A percentile compares a stretch with the other conserved stretches of the same genome.
Evolutionary conservation across 1,140 invertebrate species (phyloP).

Genomic region (Drosophila bocqueti): DNA sequence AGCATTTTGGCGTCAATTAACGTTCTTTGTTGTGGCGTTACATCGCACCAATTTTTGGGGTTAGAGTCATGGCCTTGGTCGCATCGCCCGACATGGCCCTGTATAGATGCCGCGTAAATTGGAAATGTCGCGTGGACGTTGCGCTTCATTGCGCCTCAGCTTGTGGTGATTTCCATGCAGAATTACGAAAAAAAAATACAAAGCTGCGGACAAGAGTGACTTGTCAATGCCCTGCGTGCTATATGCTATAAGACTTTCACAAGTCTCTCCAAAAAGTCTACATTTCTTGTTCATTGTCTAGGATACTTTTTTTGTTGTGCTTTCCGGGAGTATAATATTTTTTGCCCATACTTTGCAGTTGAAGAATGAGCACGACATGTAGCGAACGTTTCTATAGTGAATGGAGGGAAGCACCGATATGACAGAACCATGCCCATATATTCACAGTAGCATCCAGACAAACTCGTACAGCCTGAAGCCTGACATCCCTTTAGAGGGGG

Average conservation of each 20-base stretch:
- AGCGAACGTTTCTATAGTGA: slow-evolving; percentile 41
- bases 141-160: slow-evolving; percentile 70
- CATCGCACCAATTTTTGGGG: slow-evolving; percentile 78
- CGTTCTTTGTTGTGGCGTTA: slow-evolving; percentile 84
- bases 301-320: background rate
- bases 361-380: background rate
- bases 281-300: background rate
- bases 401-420: slow-evolving; percentile 50
- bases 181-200: slow-evolving; percentile 22
- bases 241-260: background rate
- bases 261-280: background rate
- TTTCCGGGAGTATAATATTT: background rate
- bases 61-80: slow-evolving; percentile 52
- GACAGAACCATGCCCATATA: slow-evolving; percentile 76
- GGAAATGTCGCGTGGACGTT: slow-evolving; percentile 65
- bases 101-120: slow-evolving; percentile 67
- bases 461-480: slow-evolving; percentile 30
- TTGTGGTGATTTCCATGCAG: slow-evolving; percentile 37
- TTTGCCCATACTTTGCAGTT: no score
- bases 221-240: slow-evolving; percentile 18
- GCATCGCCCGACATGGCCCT: slow-evolving; percentile 47
- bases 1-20: slow-evolving; percentile 83
- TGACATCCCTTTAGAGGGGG: slow-evolving; percentile 22
- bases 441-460: slow-evolving; percentile 57
- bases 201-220: slow-evolving; percentile 1